Base-by-base conservation (phyloP, 2,888 invertebrate genomes). In the Venustoraphidia nigricollis region DNA sequence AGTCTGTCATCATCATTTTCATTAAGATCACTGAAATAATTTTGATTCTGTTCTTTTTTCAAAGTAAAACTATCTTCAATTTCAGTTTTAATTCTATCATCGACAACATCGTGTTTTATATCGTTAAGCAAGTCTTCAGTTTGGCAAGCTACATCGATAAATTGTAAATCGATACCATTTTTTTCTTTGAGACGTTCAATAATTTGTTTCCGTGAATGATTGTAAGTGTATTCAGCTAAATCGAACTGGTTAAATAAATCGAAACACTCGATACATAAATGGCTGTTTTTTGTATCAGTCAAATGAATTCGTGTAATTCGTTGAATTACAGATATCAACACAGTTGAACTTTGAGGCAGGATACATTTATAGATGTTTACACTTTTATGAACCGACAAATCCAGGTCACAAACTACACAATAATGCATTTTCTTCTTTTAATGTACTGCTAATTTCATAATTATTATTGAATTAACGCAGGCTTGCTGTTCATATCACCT, bases 191-290 rank as follows among this genome's bases (percentile, higher is more conserved):
- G 52, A 48, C 49, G 45, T 9, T 51, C 46, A 35, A 50, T 47
- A 44, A 57, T 53, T 39, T 52, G 51, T 44, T 48, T 51, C 36
- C 44, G 49, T 40, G 56, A 36, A 39, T 51, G 47, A 35, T 46
- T 45, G 43, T 46, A 53, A 36, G 51, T 53, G 17, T 53, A 48
- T 48, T 57, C 55, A 9, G 57, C 47, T 27, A 49, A 51, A 50
- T 54, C 54, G 38, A 54, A 51, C 47, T 55, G 53, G 48, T 56
- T 52, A 43, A 57, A 53, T 34, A 56, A 48, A 38, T 45, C 45
- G 46, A 51, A 56, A 49, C 56, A 56, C 36, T 53, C 49, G 41
- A 48, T 49, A 42, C 56, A 56, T 34, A 55, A 49, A 47, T 52
- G 51, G 27, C 48, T 53, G 11, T 36, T 27, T 5, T 35, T 38